Evolutionary conservation across 2,888 invertebrate species (phyloP), one percentile per base, ranked within the genome.

Genomic region (Zygothrica quintamaculata): DNA sequence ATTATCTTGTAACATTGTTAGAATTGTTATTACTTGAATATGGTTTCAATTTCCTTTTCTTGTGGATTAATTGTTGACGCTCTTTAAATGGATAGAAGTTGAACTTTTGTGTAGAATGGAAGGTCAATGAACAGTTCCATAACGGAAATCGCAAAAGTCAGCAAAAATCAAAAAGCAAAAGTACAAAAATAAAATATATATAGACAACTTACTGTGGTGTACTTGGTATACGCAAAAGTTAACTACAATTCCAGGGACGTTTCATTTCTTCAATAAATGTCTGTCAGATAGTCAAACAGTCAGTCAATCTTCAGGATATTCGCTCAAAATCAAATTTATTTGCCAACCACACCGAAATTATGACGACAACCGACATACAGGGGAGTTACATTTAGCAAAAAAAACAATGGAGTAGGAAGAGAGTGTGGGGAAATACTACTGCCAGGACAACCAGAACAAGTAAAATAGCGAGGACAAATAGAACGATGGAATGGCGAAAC

Each of bases 251-350:
- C 44, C 15, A 8, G n/a, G 26, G 33, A 33, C 31, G 22, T 31
- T 11, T 8, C 37, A 33, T 33, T 11, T 36, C 46, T 9, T 33
- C 46, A 36, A 9, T 33, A 39, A 11, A 37, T 57, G 59, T 33
- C 65, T 15, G 60, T 15, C 48, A 31, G 56, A 37, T 68, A 67
- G 46, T 46, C 70, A 57, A 43, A 36, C 65, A 59, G 56, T 56
- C 56, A 58, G 77, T 84, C 79, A 84, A 77, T 81, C 81, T 69
- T 16, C 46, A 53, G 73, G 56, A 52, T 68, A 61, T 79, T 73
- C 77, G 80, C 80, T 73, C 61, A 68, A 80, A 80, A 86, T 80
- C 78, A 86, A 86, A 80, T 86, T 81, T 84, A 81, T 82, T 81
- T 81, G 79, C 65, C 74, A 86, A 74, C 77, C 85, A 58, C 87